Conservation (phyloP, 2,113 vertebrate genomes). For the Thalassarche chlororhynchos region DNA sequence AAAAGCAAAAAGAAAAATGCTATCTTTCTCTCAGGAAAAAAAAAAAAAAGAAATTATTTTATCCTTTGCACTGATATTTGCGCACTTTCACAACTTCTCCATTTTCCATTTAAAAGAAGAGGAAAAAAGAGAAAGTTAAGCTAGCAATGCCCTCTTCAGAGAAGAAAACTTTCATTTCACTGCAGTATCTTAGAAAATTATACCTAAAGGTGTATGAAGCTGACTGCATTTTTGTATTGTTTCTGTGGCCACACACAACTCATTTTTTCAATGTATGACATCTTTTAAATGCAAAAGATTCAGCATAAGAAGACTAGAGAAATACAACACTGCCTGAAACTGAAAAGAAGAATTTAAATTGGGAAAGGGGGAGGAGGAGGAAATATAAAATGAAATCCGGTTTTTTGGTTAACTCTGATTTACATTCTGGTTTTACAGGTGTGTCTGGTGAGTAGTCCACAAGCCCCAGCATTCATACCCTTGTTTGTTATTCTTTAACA, state of each 20-base stretch:
- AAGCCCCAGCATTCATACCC: not conserved
- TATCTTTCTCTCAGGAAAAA: not conserved
- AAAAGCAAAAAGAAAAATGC: not conserved
- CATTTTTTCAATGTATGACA: not conserved
- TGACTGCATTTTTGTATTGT: not conserved
- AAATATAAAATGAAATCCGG: not conserved
- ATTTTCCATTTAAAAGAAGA: not conserved
- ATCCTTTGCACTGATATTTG: not conserved
- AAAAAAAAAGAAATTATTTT: not conserved
- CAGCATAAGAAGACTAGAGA: not conserved
- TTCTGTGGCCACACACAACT: not conserved
- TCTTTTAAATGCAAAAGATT: not conserved
- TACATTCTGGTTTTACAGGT: not conserved
- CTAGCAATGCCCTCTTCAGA: not conserved
- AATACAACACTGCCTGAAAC: not conserved
- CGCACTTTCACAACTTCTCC: not conserved
- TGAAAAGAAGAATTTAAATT: not conserved
- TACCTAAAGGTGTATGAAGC: not conserved
- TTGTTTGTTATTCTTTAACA: not conserved
- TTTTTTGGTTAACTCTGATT: not conserved
- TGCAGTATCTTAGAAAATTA: not conserved
- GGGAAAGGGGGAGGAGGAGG: not conserved
- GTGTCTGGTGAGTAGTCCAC: not conserved
- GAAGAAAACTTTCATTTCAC: not conserved
- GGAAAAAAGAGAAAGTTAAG: not conserved